Evolutionary conservation across 1,140 invertebrate species (phyloP).

Genomic region (Brachionus plicatilis): DNA sequence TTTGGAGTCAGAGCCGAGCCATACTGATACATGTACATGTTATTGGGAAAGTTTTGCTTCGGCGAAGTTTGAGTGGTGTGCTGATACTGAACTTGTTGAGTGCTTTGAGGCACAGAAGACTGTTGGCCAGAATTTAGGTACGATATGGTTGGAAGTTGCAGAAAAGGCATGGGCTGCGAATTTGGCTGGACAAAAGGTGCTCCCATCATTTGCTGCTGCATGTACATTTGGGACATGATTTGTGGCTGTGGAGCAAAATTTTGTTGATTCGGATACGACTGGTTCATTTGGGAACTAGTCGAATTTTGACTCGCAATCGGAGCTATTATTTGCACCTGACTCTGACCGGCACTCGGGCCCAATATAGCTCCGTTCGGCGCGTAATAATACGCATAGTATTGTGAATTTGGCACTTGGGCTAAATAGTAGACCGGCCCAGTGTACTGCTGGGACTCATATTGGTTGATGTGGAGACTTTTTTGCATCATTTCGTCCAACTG

Average conservation of each 20-base stretch:
- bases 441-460: neutral
- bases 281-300: neutral
- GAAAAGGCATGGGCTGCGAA: neutral
- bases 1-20: neutral
- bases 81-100: neutral
- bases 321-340: neutral
- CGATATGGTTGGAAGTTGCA: neutral
- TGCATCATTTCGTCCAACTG: slow-evolving; percentile 28
- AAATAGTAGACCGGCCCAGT: slow-evolving; percentile 12
- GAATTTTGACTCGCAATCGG: neutral
- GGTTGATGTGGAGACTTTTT: neutral
- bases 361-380: neutral
- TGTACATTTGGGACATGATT: neutral
- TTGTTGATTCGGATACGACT: neutral
- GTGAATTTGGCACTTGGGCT: neutral
- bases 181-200: neutral
- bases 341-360: neutral
- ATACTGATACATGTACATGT: neutral
- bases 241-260: neutral
- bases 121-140: neutral
- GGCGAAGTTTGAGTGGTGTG: neutral
- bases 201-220: slow-evolving; percentile 14
- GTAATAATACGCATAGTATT: slow-evolving; percentile 19
- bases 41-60: neutral
- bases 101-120: neutral